A percentile compares a stretch with the other conserved stretches of the same genome.
Conservation (phyloP, 2,797 vertebrate genomes). For the Monodelphis domestica region DNA sequence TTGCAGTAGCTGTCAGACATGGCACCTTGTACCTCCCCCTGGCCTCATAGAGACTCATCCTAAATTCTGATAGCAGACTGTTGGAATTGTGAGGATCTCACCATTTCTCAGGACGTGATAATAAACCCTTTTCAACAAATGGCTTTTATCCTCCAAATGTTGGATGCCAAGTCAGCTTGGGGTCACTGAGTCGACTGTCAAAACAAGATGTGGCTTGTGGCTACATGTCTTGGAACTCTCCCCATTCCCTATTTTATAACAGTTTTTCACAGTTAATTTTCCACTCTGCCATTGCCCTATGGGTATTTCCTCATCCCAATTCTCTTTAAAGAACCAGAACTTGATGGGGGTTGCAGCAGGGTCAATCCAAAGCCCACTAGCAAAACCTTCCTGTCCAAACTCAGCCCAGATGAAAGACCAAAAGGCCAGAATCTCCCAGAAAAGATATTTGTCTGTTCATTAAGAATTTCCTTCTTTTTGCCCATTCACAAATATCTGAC, state of each 20-base stretch:
- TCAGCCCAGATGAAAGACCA: neutral
- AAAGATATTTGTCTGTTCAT: neutral
- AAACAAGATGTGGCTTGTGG: neutral
- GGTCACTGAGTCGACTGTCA: neutral
- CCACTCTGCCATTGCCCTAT: neutral
- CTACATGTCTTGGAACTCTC: neutral
- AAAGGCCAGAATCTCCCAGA: neutral
- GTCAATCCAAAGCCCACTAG: neutral
- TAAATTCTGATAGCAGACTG: neutral
- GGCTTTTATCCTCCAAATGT: neutral
- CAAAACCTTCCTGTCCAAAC: neutral
- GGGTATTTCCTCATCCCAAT: neutral
- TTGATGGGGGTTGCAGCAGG: neutral
- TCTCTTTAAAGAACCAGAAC: neutral
- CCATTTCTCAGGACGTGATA: neutral
- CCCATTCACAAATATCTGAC: neutral
- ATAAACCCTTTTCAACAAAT: neutral
- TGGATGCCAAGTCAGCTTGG: neutral
- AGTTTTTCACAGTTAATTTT: neutral
- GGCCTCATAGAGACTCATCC: neutral
- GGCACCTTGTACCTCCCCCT: neutral
- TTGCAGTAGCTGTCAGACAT: neutral
- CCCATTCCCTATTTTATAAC: neutral
- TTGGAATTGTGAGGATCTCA: neutral
- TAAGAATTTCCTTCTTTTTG: neutral